phyloP scores from a whole-genome alignment of 1,140 invertebrate genomes.

The Acyrthosiphon pisum region DNA sequence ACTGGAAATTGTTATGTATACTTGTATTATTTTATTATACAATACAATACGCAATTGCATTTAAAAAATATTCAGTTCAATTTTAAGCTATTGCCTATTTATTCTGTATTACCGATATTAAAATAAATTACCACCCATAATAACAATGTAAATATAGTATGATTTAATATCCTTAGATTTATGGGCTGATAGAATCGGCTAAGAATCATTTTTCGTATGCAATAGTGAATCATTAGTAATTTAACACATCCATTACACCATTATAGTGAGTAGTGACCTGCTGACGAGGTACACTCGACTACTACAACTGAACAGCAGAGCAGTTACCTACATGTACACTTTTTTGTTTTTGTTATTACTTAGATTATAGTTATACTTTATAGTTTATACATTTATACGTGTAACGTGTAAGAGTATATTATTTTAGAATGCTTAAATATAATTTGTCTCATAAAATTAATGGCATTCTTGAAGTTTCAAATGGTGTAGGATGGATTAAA shows the following conservation, averaged over 20 bases:
- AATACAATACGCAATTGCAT: neutral
- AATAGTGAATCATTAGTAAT: neutral
- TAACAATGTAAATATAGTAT: neutral
- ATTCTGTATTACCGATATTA: neutral
- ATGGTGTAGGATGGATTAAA: slow-evolving; percentile 1
- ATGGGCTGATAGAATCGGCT: neutral
- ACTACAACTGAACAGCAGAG: neutral
- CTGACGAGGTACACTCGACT: neutral
- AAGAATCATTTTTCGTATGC: neutral
- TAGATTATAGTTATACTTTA: neutral
- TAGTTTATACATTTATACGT: too few species aligned
- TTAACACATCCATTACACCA: neutral
- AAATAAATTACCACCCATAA: neutral
- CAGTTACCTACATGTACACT: neutral
- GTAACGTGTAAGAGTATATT: neutral
- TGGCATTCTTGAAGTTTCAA: neutral
- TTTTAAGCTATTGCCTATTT: neutral
- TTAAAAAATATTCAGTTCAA: neutral
- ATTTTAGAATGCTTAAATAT: slow-evolving; percentile 3
- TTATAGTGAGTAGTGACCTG: neutral
- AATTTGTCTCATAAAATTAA: neutral
- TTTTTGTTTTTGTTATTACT: neutral
- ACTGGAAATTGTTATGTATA: neutral
- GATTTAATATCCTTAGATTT: neutral
- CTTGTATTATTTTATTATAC: neutral